phyloP scores from a whole-genome alignment of 2,888 invertebrate species.

The Acanthosepion esculentum region DNA sequence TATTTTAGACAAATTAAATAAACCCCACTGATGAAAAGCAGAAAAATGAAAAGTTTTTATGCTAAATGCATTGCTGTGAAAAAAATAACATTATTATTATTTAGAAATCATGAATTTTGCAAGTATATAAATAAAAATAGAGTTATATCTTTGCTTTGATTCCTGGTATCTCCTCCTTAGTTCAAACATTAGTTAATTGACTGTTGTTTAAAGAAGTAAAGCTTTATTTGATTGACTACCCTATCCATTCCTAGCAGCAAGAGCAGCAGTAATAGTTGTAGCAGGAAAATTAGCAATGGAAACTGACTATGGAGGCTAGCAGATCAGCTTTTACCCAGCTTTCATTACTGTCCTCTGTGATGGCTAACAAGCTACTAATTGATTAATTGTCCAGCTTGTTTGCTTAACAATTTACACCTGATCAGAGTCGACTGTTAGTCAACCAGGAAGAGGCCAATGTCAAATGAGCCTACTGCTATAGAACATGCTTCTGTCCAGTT shows the following conservation, averaged over 20 bases:
- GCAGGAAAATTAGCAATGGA: background rate
- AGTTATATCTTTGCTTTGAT: background rate
- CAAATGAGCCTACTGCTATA: background rate
- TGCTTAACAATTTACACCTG: conserved; percentile 33
- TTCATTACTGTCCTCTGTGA: background rate
- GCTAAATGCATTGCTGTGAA: no score
- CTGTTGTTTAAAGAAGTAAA: background rate
- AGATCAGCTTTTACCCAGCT: background rate
- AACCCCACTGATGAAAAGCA: no score
- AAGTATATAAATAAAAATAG: background rate
- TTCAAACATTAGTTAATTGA: background rate
- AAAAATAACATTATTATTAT: no score
- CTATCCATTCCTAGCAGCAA: background rate
- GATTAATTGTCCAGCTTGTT: background rate
- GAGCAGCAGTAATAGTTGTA: background rate
- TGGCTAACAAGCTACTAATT: background rate
- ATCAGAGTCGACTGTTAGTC: background rate
- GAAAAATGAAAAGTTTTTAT: no score
- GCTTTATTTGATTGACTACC: background rate
- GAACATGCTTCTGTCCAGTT: background rate
- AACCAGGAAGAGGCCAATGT: background rate
- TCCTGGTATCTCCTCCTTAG: background rate
- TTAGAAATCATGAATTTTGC: no score
- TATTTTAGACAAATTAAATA: no score
- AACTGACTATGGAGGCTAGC: background rate